These are phyloP conservation scores for Hanleya hanleyi DNA, from an alignment of 2,888 invertebrate species.

Conservation along the genomic window DNA sequence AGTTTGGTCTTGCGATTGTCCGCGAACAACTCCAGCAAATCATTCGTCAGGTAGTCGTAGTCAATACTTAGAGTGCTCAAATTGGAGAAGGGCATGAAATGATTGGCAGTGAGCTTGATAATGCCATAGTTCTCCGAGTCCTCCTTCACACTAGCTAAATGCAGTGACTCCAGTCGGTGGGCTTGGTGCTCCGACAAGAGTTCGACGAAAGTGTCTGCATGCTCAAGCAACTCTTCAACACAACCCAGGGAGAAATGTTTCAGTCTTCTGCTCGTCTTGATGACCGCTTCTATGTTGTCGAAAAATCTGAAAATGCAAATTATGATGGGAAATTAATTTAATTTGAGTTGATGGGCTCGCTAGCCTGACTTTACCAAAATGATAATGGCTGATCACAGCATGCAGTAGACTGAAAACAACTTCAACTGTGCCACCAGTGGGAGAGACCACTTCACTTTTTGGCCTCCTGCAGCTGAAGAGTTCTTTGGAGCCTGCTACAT, in stretches of 20 bases:
- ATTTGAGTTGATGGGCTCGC: too few species aligned
- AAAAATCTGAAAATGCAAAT: conserved; percentile 59
- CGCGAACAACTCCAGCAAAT: conserved; percentile 59
- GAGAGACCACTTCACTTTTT: too few species aligned
- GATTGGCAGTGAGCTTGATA: conserved; percentile 76
- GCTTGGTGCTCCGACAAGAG: conserved; percentile 75
- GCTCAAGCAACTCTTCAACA: conserved; percentile 76
- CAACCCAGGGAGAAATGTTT: conserved; percentile 77
- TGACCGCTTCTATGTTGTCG: conserved; percentile 74
- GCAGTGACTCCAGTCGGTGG: conserved; percentile 78
- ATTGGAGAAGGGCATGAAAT: conserved; percentile 78
- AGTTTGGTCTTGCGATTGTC: conserved; percentile 51
- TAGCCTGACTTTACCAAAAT: too few species aligned
- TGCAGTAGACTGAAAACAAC: too few species aligned
- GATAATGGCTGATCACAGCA: too few species aligned
- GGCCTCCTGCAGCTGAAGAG: too few species aligned
- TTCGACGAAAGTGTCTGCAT: conserved; percentile 73
- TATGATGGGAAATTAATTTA: too few species aligned
- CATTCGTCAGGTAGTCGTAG: conserved; percentile 69
- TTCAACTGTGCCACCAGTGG: too few species aligned
- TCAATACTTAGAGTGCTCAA: conserved; percentile 78
- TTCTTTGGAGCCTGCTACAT: too few species aligned
- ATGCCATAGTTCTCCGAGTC: conserved; percentile 81
- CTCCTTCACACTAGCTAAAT: conserved; percentile 83
- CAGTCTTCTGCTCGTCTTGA: conserved; percentile 74